These are phyloP conservation scores for Papilio polytes DNA, from an alignment of 1,140 invertebrate species.

Conservation along the genomic window DNA sequence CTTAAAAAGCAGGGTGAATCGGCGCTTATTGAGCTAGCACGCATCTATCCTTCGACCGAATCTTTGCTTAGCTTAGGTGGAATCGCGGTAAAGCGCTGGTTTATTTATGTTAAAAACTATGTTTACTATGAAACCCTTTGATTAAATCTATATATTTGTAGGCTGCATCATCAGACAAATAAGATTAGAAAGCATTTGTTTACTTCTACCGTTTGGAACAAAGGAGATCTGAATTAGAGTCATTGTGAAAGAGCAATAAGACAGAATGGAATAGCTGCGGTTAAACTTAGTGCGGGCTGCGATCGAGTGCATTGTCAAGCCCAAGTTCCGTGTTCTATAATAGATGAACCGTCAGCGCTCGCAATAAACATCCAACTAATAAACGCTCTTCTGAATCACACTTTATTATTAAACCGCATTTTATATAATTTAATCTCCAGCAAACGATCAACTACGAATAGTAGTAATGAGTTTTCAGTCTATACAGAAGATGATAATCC, in stretches of 20 bases:
- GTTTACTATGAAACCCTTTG: too few relatives aligned
- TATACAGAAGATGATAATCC: not conserved
- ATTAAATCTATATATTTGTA: not conserved
- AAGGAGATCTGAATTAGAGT: slow-evolving; percentile 26
- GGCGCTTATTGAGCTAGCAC: too few relatives aligned
- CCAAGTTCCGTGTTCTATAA: slow-evolving; percentile 37
- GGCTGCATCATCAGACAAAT: not conserved
- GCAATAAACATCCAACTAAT: slow-evolving; percentile 28
- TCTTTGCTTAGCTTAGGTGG: too few relatives aligned
- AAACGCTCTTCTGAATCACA: slow-evolving; percentile 5
- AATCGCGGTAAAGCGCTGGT: too few relatives aligned
- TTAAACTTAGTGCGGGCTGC: slow-evolving; percentile 26
- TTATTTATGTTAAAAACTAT: too few relatives aligned
- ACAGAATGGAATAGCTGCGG: slow-evolving; percentile 27
- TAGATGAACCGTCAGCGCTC: slow-evolving; percentile 34
- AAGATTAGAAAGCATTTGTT: slow-evolving; percentile 21
- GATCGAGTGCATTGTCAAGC: slow-evolving; percentile 36
- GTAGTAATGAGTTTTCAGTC: not conserved
- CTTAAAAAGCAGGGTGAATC: too few relatives aligned
- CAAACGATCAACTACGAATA: not conserved
- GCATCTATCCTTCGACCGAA: too few relatives aligned
- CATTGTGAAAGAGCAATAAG: slow-evolving; percentile 27
- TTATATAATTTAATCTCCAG: not conserved
- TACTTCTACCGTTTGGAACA: slow-evolving; percentile 3
- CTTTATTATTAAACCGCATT: slow-evolving; percentile 19